Evolutionary conservation across 2,797 vertebrate species (phyloP).

Genomic region (Oreochromis grahami): DNA sequence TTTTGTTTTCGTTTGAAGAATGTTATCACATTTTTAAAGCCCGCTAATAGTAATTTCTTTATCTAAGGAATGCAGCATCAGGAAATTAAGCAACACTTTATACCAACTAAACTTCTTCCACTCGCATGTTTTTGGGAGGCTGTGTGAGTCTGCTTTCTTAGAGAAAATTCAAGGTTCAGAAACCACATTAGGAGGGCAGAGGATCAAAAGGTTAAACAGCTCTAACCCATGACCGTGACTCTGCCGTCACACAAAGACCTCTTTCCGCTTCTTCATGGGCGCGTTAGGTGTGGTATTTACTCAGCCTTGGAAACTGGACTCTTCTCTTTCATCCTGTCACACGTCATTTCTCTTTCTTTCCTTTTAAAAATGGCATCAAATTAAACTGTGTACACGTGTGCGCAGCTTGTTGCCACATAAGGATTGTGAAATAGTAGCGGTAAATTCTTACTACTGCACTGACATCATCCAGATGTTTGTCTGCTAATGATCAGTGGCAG

Average conservation of each 20-base stretch:
- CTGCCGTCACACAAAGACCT: constrained; percentile 48
- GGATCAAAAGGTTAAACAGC: constrained; percentile 66
- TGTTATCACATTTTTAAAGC: neutral
- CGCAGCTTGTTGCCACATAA: neutral
- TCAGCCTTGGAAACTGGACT: constrained; percentile 35
- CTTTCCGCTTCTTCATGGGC: constrained; percentile 27
- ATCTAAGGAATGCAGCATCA: neutral
- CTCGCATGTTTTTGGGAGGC: neutral
- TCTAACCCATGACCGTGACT: constrained; percentile 53
- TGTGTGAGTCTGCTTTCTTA: neutral
- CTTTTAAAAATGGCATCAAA: neutral
- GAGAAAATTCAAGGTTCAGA: constrained; percentile 9
- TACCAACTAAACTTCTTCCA: neutral
- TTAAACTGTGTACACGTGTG: neutral
- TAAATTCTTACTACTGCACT: neutral
- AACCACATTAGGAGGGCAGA: constrained; percentile 24
- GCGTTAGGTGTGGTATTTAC: constrained; percentile 55
- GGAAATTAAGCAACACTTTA: constrained; percentile 14
- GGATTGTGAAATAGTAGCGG: neutral
- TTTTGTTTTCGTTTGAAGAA: neutral
- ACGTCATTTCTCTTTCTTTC: neutral
- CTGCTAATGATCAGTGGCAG: neutral
- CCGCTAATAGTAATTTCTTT: neutral
- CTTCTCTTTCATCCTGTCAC: neutral
- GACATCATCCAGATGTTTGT: neutral